Conservation (phyloP, 2,888 invertebrate species). For the Nasonovia ribisnigri region DNA sequence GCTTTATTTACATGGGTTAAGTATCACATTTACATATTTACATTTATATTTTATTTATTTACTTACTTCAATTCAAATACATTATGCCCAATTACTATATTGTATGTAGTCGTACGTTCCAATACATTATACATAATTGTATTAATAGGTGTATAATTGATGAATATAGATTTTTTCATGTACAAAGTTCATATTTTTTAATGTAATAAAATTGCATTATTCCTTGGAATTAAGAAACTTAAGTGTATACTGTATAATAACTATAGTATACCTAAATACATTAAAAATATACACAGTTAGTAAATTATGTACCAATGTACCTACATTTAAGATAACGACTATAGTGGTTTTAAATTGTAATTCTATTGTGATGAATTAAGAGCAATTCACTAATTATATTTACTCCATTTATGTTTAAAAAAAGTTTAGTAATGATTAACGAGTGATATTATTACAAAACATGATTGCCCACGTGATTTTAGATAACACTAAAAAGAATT, state of each 20-base stretch:
- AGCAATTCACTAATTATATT: not conserved
- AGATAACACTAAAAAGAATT: not conserved
- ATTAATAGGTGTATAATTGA: not conserved
- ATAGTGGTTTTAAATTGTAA: not conserved
- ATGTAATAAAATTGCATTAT: not conserved
- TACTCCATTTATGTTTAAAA: not conserved
- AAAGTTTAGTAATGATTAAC: not conserved
- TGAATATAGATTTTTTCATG: not conserved
- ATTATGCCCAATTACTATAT: not conserved
- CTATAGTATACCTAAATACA: no score
- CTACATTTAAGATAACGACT: not conserved
- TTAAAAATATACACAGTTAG: not conserved
- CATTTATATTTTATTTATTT: not conserved
- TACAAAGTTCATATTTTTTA: not conserved
- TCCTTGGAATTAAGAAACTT: not conserved
- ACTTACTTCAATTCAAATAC: not conserved
- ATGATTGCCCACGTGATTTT: slow-evolving; percentile 42
- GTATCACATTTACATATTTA: not conserved
- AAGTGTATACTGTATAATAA: not conserved
- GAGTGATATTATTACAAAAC: slow-evolving; percentile 9
- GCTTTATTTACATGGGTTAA: not conserved
- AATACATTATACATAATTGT: not conserved
- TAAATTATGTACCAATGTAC: not conserved
- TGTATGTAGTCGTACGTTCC: not conserved
- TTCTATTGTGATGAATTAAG: not conserved